A percentile compares a stretch with the other conserved stretches of the same genome.
Evolutionary conservation across 2,797 vertebrate species (phyloP).

Genomic region (Lepus oiostolus): DNA sequence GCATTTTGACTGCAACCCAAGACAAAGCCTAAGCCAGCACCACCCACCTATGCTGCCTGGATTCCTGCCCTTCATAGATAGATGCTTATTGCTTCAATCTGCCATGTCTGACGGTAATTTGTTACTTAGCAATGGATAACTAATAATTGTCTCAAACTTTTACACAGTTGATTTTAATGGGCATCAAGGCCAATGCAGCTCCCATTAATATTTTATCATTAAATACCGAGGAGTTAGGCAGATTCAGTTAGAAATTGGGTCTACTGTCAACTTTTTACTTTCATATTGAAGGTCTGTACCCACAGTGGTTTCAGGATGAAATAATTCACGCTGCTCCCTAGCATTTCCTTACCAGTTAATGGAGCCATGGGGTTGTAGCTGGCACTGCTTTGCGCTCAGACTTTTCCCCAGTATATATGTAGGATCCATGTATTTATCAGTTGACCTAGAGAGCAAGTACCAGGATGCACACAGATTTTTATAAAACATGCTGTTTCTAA

Average conservation of each 20-base stretch:
- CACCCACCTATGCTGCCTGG: background rate
- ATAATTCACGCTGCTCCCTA: background rate
- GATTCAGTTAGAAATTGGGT: background rate
- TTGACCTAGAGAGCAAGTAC: background rate
- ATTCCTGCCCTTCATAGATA: constrained; percentile 2
- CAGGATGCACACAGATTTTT: background rate
- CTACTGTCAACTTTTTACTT: background rate
- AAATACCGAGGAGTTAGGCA: constrained; percentile 7
- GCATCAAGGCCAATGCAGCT: background rate
- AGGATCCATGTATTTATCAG: background rate
- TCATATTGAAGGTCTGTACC: background rate
- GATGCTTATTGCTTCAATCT: background rate
- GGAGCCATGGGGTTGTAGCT: background rate
- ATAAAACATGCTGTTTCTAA: background rate
- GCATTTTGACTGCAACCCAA: background rate
- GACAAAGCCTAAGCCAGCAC: background rate
- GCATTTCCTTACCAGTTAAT: background rate
- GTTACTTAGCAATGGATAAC: background rate
- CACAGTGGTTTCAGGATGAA: constrained; percentile 7
- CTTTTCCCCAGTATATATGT: background rate
- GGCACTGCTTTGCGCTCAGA: background rate
- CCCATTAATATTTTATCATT: constrained; percentile 42
- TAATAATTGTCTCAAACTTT: background rate
- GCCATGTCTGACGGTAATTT: background rate
- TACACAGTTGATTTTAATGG: constrained; percentile 37